Conservation (phyloP, 2,888 invertebrate species). For the Drosophila algonquin region DNA sequence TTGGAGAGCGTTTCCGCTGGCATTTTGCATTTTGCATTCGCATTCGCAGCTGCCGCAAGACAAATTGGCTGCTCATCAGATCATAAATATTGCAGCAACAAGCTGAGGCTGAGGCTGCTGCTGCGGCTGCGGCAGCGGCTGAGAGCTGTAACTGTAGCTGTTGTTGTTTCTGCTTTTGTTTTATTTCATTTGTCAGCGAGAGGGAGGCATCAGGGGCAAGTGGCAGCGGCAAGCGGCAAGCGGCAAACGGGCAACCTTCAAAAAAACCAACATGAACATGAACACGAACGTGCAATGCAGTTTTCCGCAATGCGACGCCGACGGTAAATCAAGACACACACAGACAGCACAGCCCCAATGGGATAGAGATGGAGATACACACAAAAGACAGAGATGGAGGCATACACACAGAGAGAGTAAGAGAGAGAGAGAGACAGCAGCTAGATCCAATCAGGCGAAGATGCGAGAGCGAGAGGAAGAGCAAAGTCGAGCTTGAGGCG, state of each 20-base stretch:
- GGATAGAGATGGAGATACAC: slow-evolving; percentile 1
- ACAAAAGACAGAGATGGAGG: slow-evolving; percentile 13
- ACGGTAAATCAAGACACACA: slow-evolving; percentile 41
- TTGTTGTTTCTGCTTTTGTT: slow-evolving; percentile 12
- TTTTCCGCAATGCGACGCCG: slow-evolving; percentile 71
- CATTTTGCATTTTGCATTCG: slow-evolving; percentile 28
- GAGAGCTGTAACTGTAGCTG: slow-evolving; percentile 8
- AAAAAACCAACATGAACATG: slow-evolving; percentile 54
- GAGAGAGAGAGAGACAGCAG: background rate
- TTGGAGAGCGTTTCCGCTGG: slow-evolving; percentile 53
- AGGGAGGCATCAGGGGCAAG: no score
- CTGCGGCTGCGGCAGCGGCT: background rate
- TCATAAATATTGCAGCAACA: slow-evolving; percentile 54
- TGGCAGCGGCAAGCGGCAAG: no score
- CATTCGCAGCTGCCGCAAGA: slow-evolving; percentile 46
- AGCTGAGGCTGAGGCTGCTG: background rate
- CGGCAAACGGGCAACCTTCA: slow-evolving; percentile 61
- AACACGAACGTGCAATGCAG: slow-evolving; percentile 73
- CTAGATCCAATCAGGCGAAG: slow-evolving; percentile 13
- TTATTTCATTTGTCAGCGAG: slow-evolving; percentile 36
- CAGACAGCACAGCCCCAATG: slow-evolving; percentile 11
- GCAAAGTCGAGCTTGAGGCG: slow-evolving; percentile 55
- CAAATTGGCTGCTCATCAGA: slow-evolving; percentile 54
- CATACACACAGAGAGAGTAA: slow-evolving; percentile 7
- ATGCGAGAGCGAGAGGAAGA: slow-evolving; percentile 19